A percentile compares a stretch with the other conserved stretches of the same genome.
Evolutionary conservation across 2,113 vertebrate species (phyloP).

Genomic region (Rhinogobius similis): DNA sequence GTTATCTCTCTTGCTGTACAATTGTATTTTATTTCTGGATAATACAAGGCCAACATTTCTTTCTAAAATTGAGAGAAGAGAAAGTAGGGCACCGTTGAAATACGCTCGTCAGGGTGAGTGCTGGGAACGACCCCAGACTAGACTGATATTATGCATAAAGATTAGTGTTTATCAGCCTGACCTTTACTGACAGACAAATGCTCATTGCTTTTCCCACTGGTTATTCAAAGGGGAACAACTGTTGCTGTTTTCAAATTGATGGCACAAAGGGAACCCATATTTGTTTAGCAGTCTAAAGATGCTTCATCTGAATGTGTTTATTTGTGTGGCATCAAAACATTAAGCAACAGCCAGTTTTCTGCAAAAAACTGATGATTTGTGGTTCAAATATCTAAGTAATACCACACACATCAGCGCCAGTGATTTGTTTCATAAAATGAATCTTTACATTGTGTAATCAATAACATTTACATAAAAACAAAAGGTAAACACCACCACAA

Average conservation of each 20-base stretch:
- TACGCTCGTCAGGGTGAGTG: background rate
- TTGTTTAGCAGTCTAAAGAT: background rate
- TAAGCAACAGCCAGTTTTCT: background rate
- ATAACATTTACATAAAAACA: background rate
- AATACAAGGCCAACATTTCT: constrained; percentile 4
- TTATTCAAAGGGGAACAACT: constrained; percentile 29
- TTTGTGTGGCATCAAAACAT: background rate
- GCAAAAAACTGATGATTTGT: background rate
- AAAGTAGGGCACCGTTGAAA: constrained; percentile 5
- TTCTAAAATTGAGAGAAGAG: background rate
- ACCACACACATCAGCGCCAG: background rate
- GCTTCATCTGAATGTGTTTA: background rate
- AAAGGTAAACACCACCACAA: background rate
- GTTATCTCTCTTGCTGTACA: too few relatives aligned
- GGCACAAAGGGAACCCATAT: constrained; percentile 1
- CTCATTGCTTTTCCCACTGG: constrained; percentile 41
- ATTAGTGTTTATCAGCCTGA: constrained; percentile 62
- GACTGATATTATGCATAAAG: constrained; percentile 28
- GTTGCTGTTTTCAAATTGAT: constrained; percentile 3
- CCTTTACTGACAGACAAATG: constrained; percentile 57
- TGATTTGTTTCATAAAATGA: background rate
- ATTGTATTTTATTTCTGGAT: too few relatives aligned
- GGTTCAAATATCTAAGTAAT: constrained; percentile 1
- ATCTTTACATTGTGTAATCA: background rate
- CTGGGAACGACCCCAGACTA: constrained; percentile 18